Base-by-base conservation (phyloP, 2,888 invertebrate species). In the Agonopterix subpropinquella region DNA sequence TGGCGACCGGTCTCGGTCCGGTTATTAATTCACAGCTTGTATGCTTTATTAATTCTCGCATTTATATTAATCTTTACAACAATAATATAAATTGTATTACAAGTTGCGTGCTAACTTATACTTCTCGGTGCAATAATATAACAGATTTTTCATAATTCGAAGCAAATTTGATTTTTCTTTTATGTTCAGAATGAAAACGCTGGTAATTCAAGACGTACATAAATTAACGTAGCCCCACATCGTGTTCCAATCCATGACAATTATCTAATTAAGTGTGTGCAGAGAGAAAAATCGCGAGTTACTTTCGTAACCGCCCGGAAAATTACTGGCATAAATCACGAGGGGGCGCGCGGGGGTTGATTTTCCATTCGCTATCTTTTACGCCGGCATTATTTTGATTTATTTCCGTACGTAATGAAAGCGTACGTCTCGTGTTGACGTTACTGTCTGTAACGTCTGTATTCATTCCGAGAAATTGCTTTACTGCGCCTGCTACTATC, bases 311-410 rank as follows among this genome's bases (percentile, higher is more conserved):
- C 81, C 83, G 78, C 73, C 80, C 77, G 86, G 83, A 83, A 85
- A 85, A 85, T 85, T 85, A 84, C 83, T 66, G 72, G 79, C 84
- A 85, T 85, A 85, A 85, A 85, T 85, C 85, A 85, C 71, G 64
- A 51, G 51, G 57, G 53, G 54, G 50, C 57, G 59, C 62, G 59
- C 53, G 69, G 67, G 70, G 76, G 73, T 77, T 81, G 87, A 84
- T 83, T 86, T 87, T 86, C 84, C 78, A 86, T 85, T 82, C 85
- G 80, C 82, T 85, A 84, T 86, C 85, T 86, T 80, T 79, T 78
- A 72, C 81, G 77, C 79, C 70, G 69, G 80, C 80, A 85, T 85
- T 86, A 86, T 85, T 87, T 86, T 87, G 87, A 87, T 87, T 86
- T 87, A 87, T 84, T 80, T 77, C 77, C 65, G 63, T 67, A 66